Base-by-base conservation (phyloP, 2,888 invertebrate species). In the Parascotia fuliginaria region DNA sequence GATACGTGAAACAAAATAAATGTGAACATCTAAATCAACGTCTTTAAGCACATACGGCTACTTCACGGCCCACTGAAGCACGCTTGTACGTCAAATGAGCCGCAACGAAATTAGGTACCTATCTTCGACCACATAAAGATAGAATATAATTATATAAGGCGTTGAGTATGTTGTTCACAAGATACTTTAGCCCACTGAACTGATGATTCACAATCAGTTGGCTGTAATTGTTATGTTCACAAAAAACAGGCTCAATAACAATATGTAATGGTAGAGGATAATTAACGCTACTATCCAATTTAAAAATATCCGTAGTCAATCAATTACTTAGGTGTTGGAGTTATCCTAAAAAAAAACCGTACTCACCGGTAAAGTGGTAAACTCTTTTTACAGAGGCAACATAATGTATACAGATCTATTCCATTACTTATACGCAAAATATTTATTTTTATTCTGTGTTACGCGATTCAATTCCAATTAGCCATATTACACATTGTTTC, bases 51-150 rank as follows among this genome's bases (percentile, higher is more conserved):
- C 69, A 70, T 55, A 66, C 60, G 69, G 65, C 73, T 78, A 55
- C 68, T 81, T 79, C 73, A 78, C 75, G 74, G 79, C 58, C 62
- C 72, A 80, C 44, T 77, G 81, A 68, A 70, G 73, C 79, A 76
- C 65, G 68, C 70, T 69, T 70, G 62, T 66, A 64, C 65, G 75
- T 52, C 67, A 77, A 83, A 81, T 81, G 81, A 81, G 76, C 74
- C 78, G 77, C 60, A 65, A 75, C 81, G 60, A 59, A 76, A 70
- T 79, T 66, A 66, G 69, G 72, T 68, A 59, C 54, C 52, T 42
- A 59, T 55, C 52, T 42, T 46, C 43, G 48, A 51, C 60, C 57
- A 58, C 50, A 55, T 52, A 49, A n/a, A 54, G 50, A 11, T 13
- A 31, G 4, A 3, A 3, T 1, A 11, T 29, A 11, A 27, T 9